Base-by-base conservation (phyloP, 2,888 invertebrate genomes). In the Mythimna pallens region DNA sequence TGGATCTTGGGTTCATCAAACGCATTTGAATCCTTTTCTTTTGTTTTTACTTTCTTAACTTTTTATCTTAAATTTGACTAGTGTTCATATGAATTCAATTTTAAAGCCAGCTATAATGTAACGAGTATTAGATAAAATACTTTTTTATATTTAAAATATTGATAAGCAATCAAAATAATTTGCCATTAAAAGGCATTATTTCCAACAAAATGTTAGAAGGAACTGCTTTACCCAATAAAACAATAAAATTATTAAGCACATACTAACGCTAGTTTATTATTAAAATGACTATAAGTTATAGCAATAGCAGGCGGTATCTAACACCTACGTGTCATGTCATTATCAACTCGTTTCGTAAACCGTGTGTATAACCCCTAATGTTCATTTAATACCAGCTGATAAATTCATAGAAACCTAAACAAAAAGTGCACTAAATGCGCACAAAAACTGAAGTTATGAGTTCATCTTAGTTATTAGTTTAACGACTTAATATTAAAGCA, bases 331-430 rank as follows among this genome's bases (percentile, higher is more conserved):
- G 80, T 34, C 55, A 74, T 72, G 70, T 73, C 73, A 73, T 80
- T 81, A 86, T 62, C 47, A 68, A 4, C 20, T 17, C 25, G 65
- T 84, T 77, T 80, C 65, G 75, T 81, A 86, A 84, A 63, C 61
- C 34, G 65, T 77, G 81, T 83, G 71, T 63, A 75, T 76, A 82
- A 70, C 76, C 78, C 64, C 73, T 86, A 84, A 86, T 84, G 84
- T 75, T 84, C 65, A 81, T 86, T 84, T 84, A 86, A 84, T 84
- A 78, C 57, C 47, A 59, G 61, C 69, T 80, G 81, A 86, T 84
- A 80, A 77, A 74, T 77, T 73, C 73, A 75, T 75, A 83, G 81
- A 80, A 83, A 80, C 79, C n/a, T 63, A 9, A 40, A 70, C 80
- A 83, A 83, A 83, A 85, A 85, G 22, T 61, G 66, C 50, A 67